A percentile compares a stretch with the other conserved stretches of the same genome.
Conservation (phyloP, 2,113 vertebrate species). For the Eulemur macaco region DNA sequence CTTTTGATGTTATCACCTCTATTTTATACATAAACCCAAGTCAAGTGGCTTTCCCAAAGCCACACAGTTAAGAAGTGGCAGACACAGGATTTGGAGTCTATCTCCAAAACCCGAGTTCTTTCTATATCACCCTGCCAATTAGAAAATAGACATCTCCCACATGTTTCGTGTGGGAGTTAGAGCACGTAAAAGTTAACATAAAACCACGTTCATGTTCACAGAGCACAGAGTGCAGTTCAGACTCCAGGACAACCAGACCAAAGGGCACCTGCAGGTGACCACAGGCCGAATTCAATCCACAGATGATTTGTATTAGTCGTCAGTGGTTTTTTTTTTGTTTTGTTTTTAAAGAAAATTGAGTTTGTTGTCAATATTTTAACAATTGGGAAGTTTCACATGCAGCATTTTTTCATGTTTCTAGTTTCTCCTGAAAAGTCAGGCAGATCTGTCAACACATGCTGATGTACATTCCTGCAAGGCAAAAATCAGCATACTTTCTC, state of each 20-base stretch:
- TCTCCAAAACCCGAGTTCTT: not conserved
- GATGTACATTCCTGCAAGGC: not conserved
- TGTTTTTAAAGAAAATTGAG: not conserved
- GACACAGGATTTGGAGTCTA: not conserved
- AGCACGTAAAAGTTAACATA: not conserved
- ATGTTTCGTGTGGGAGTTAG: rapidly evolving
- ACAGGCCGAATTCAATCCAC: not conserved
- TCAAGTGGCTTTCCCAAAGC: not conserved
- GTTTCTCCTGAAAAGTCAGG: conserved; percentile 53
- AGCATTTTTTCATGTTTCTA: not conserved
- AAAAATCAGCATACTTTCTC: not conserved
- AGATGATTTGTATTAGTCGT: not conserved
- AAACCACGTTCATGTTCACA: not conserved
- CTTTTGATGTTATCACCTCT: not conserved
- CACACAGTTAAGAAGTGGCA: not conserved
- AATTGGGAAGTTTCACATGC: not conserved
- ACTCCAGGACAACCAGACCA: rapidly evolving
- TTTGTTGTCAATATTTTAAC: not conserved
- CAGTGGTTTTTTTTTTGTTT: not conserved
- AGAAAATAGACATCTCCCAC: not conserved
- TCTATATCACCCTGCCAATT: no score
- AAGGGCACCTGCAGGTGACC: no score
- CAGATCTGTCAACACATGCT: not conserved
- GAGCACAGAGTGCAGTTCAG: not conserved
- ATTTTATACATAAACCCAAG: not conserved